Conservation (phyloP, 2,888 invertebrate species). For the Sacculina carcini region DNA sequence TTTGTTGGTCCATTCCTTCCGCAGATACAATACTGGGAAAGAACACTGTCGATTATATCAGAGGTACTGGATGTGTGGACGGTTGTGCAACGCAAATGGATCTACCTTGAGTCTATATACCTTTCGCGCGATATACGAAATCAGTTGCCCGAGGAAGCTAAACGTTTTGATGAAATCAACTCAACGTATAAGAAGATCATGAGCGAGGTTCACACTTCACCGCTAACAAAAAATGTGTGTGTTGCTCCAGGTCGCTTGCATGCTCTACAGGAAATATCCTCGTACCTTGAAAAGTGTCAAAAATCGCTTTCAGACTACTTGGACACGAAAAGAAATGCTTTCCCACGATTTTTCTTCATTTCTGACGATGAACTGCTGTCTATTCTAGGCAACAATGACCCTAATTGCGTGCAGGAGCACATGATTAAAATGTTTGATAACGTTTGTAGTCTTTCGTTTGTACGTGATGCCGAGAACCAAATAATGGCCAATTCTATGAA, state of each 20-base stretch:
- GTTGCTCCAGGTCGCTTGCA: conserved; percentile 39
- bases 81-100: conserved; percentile 62
- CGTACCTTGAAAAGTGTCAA: conserved; percentile 61
- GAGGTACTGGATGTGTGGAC: conserved; percentile 74
- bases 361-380: conserved; percentile 74
- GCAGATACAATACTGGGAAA: conserved; percentile 64
- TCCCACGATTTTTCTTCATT: conserved; percentile 77
- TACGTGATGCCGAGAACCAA: conserved; percentile 34
- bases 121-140: conserved; percentile 62
- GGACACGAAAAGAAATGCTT: conserved; percentile 58
- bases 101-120: conserved; percentile 75
- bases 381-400: conserved; percentile 61
- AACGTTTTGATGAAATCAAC: conserved; percentile 70
- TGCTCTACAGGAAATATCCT: conserved; percentile 42
- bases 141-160: conserved; percentile 67
- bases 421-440: conserved; percentile 93
- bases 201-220: conserved; percentile 50
- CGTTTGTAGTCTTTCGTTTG: conserved; percentile 43
- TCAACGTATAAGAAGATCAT: conserved; percentile 33
- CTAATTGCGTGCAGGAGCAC: conserved; percentile 63
- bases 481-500: conserved; percentile 52
- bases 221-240: conserved; percentile 54
- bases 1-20: conserved; percentile 66
- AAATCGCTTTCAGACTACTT: conserved; percentile 73
- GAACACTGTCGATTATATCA: conserved; percentile 43